Evolutionary conservation across 1,140 invertebrate genomes (phyloP).

Genomic region (Lepeophtheirus salmonis): DNA sequence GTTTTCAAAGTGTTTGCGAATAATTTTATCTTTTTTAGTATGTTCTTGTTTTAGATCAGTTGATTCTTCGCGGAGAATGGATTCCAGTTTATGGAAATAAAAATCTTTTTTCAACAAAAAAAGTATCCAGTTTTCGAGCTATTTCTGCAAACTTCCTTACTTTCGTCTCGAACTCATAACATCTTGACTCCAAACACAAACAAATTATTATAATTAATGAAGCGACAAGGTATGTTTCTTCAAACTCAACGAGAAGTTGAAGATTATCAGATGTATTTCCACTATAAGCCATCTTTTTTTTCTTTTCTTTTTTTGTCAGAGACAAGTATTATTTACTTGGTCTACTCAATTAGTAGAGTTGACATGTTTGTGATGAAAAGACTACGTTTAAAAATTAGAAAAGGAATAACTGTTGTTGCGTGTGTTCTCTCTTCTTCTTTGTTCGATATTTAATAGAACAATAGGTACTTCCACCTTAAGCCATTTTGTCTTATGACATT

Average conservation of each 20-base stretch:
- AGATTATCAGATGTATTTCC: not conserved
- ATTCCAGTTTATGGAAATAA: conserved; percentile 9
- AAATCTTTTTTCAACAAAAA: conserved; percentile 6
- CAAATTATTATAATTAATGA: not conserved
- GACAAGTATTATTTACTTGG: too few species aligned
- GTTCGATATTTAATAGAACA: too few species aligned
- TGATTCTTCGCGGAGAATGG: conserved; percentile 1
- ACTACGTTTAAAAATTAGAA: too few species aligned
- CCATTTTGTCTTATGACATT: too few species aligned
- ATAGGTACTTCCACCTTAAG: too few species aligned
- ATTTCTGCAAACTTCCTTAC: not conserved
- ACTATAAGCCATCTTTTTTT: not conserved
- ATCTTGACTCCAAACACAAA: not conserved
- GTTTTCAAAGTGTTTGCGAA: conserved; percentile 4
- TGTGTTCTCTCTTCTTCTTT: too few species aligned
- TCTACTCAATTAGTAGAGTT: too few species aligned
- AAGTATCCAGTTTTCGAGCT: conserved; percentile 1
- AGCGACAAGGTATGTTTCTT: not conserved
- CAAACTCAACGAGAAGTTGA: not conserved
- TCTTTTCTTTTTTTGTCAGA: too few species aligned
- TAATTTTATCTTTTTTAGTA: conserved; percentile 5
- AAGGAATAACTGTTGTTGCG: too few species aligned
- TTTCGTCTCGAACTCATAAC: conserved; percentile 7
- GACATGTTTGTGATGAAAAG: too few species aligned
- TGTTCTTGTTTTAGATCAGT: conserved; percentile 7